These are phyloP conservation scores for Coluber constrictor DNA, from an alignment of 2,797 vertebrate species.

Conservation along the genomic window DNA sequence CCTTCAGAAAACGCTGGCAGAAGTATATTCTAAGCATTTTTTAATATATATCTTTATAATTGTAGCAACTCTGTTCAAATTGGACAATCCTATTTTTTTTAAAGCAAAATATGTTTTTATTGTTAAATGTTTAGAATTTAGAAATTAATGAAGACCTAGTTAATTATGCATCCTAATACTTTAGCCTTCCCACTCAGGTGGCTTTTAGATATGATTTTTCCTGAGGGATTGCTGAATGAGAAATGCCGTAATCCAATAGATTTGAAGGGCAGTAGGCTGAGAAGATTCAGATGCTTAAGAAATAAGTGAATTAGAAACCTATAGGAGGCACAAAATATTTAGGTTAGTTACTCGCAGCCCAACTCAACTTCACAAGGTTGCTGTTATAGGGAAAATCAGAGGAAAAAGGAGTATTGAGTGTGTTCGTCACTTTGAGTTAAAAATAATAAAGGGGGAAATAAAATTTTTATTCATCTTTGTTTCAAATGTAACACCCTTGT, in stretches of 20 bases:
- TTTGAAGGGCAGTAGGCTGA: background rate
- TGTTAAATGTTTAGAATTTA: background rate
- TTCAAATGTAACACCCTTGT: background rate
- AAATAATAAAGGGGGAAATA: background rate
- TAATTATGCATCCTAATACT: background rate
- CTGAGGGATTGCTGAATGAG: background rate
- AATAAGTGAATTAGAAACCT: background rate
- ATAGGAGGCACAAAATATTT: background rate
- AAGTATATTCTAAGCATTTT: background rate
- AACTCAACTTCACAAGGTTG: background rate
- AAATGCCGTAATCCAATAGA: background rate
- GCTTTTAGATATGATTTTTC: background rate
- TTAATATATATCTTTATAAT: background rate
- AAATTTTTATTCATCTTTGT: background rate
- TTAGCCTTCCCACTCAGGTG: background rate
- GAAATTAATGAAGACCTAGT: background rate
- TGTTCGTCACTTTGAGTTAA: background rate
- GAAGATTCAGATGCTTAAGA: background rate
- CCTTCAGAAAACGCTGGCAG: background rate
- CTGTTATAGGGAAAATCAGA: background rate
- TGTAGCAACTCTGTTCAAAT: background rate
- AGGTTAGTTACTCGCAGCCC: background rate
- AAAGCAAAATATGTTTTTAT: background rate
- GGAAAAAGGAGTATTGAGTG: background rate
- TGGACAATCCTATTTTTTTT: background rate